phyloP scores from a whole-genome alignment of 2,113 vertebrate species.

The Narcine bancroftii region DNA sequence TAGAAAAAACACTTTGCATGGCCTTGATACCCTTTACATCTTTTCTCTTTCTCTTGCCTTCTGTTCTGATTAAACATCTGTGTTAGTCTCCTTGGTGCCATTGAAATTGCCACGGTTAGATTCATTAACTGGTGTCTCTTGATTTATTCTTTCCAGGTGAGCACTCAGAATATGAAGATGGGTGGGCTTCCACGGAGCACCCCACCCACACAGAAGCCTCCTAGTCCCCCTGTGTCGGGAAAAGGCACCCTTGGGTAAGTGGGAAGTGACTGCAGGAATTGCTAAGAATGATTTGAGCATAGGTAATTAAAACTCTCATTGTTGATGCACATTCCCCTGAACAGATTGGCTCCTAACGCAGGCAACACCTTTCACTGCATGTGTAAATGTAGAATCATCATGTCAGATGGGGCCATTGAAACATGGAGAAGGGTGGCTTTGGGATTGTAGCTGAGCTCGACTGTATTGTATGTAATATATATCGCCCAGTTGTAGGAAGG shows the following conservation, averaged over 20 bases:
- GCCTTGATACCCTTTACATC: conserved; percentile 41
- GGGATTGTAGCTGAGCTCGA: neutral
- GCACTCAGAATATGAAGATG: conserved; percentile 96
- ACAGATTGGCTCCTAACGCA: neutral
- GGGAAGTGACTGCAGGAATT: conserved; percentile 26
- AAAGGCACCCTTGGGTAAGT: conserved; percentile 96
- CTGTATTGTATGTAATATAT: too few relatives aligned
- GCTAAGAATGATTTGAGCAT: neutral
- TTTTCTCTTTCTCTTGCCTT: conserved; percentile 49
- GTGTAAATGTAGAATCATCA: neutral
- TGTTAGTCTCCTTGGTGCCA: neutral
- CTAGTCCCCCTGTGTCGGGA: conserved; percentile 86
- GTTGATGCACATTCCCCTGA: neutral
- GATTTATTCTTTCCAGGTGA: conserved; percentile 64
- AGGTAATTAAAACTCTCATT: neutral
- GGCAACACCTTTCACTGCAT: neutral
- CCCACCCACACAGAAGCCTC: conserved; percentile 95
- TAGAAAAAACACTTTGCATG: conserved; percentile 30
- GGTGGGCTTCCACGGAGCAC: conserved; percentile 86
- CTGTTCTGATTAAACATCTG: conserved; percentile 43
- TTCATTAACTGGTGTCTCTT: neutral
- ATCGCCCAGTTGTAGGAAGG: too few relatives aligned
- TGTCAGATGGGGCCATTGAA: neutral
- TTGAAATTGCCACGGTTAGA: neutral
- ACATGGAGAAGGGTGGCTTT: neutral